Base-by-base conservation (phyloP, 2,888 invertebrate species). In the Andrena minutula region DNA sequence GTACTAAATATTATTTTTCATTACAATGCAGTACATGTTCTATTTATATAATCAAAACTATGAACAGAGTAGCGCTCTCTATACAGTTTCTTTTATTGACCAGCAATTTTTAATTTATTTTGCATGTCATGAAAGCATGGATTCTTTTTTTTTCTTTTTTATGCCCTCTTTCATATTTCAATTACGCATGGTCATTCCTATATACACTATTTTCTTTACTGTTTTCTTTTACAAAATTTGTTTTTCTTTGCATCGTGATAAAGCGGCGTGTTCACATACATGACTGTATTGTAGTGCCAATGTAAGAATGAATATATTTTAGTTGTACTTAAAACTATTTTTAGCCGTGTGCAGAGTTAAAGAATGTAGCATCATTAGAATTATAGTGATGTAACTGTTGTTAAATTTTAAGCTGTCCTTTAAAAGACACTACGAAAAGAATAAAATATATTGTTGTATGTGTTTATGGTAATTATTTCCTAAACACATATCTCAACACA, bases 401-500 rank as follows among this genome's bases (percentile, higher is more conserved):
- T 83, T 83, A 70, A 53, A 41, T 72, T 82, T 65, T 60, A 8
- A 68, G 76, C 28, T 61, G 76, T 77, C 49, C 51, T 49, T 56
- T 16, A 30, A 53, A n/a, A 47, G 60, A 65, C 73, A 73, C 35
- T 74, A 16, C 4, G 63, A 47, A 26, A 53, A 51, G 58, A 83
- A 78, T 73, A 82, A 80, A 71, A 75, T 74, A 56, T 85, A 51
- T 81, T 87, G 78, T 70, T 77, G 51, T 71, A 85, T 75, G 73
- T 76, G 81, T 83, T 83, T 83, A 83, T 75, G 78, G 47, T 72
- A 74, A 69, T 83, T 83, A 83, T 74, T 83, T 78, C 68, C 63
- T 56, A 83, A 83, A 83, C 83, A 83, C 78, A 73, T 82, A 69
- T 73, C 28, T 30, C 20, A 51, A 12, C 41, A 41, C 53, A 35